Conservation (phyloP, 2,113 vertebrate species). For the Odocoileus hemionus region DNA sequence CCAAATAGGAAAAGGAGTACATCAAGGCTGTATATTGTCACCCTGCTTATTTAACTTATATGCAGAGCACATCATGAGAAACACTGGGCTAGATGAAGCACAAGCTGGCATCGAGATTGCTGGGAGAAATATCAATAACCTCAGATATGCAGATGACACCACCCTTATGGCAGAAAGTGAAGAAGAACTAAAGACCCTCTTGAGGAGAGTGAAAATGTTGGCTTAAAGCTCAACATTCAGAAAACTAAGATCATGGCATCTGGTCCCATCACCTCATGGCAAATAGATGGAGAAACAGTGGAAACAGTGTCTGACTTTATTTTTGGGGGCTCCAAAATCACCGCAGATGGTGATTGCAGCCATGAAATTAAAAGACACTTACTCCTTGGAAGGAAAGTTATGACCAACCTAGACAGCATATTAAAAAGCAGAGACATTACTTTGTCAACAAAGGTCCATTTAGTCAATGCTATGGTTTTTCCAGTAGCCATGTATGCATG, state of each 20-base stretch:
- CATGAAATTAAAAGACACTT: not conserved
- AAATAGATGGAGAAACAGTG: not conserved
- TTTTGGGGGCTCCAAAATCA: accelerated
- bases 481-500: not conserved
- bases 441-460: not conserved
- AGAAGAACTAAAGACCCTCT: not conserved
- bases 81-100: not conserved
- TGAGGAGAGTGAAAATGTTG: not conserved
- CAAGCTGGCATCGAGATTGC: not conserved
- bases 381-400: not conserved
- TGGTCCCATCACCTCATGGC: not conserved
- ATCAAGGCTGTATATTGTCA: not conserved
- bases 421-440: not conserved
- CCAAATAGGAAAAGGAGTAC: not conserved
- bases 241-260: not conserved
- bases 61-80: not conserved
- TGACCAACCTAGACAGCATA: not conserved
- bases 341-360: not conserved
- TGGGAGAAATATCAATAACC: not conserved
- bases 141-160: not conserved
- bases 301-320: not conserved
- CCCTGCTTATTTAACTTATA: not conserved
- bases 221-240: not conserved
- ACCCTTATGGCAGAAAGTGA: not conserved
- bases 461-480: not conserved